Base-by-base conservation (phyloP, 2,888 invertebrate genomes). In the Tanypteryx hageni region DNA sequence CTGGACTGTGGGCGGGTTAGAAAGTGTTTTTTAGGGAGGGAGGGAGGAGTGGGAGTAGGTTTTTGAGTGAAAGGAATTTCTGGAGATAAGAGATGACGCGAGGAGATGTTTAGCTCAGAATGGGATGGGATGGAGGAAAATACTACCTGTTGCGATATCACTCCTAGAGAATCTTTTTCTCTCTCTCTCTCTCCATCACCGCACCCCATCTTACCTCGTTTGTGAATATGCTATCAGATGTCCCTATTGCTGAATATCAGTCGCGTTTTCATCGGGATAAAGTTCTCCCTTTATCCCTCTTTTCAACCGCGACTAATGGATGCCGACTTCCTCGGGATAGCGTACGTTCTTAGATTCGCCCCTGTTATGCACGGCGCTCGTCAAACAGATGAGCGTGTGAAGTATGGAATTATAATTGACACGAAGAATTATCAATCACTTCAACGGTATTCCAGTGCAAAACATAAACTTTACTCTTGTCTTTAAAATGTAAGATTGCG, bases 61-160 rank as follows among this genome's bases (percentile, higher is more conserved):
- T 76, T 76, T 76, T 76, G 76, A 76, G 76, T 76, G 76, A 76
- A 76, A 76, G 27, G 76, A 76, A 14, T 76, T 76, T 76, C 27
- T 13, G 27, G 22, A 76, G 76, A 76, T 76, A 76, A 76, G 22
- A 76, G 76, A 76, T 76, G 76, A 27, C 27, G 76, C 11, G 22
- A 76, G 5, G 76, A 22, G 76, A 76, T 76, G 76, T 76, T 76
- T 27, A 76, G 76, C 76, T 22, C 14, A 22, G 76, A 76, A 22
- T 14, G 76, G 64, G 18, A 61, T 61, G 61, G 76, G 27, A 27
- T 27, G 27, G 27, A 76, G 27, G 76, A 27, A 14, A 76, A 44
- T 44, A 76, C 76, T 76, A 76, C 76, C 76, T 76, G 76, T 76
- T 76, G 76, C 76, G 22, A 14, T 76, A 22, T 76, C 76, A 22